Conservation (phyloP, 2,113 vertebrate species). For the Ciconia maguari region DNA sequence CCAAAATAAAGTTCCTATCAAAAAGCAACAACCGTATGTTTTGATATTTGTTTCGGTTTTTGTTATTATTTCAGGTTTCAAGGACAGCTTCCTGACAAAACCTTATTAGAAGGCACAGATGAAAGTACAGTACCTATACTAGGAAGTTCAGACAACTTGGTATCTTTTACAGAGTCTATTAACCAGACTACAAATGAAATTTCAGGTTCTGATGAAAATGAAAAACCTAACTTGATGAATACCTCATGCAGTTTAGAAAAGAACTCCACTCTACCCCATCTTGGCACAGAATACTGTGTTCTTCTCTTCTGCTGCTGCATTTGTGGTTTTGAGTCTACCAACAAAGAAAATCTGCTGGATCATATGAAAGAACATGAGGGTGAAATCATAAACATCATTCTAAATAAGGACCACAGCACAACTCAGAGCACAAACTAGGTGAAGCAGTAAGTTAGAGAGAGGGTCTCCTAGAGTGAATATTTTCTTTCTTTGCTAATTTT, state of each 20-base stretch:
- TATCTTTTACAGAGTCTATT: conserved; percentile 53
- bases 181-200: conserved; percentile 48
- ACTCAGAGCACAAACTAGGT: conserved; percentile 66
- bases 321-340: conserved; percentile 95
- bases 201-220: conserved; percentile 55
- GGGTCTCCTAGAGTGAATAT: neutral
- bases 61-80: conserved; percentile 66
- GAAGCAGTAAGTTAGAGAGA: neutral
- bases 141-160: conserved; percentile 69
- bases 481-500: conserved; percentile 43
- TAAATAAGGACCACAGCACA: conserved; percentile 86
- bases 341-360: conserved; percentile 93
- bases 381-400: conserved; percentile 96
- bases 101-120: conserved; percentile 49
- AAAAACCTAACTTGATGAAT: conserved; percentile 64
- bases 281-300: conserved; percentile 88
- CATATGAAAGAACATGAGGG: conserved; percentile 99
- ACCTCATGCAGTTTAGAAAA: conserved; percentile 72
- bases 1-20: neutral
- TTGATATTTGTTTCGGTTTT: neutral
- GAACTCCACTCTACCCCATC: conserved; percentile 40
- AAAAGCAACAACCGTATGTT: neutral
- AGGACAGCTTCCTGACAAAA: conserved; percentile 68
- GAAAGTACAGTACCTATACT: conserved; percentile 49
- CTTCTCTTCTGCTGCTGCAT: conserved; percentile 97